phyloP scores from a whole-genome alignment of 1,140 invertebrate genomes.

The Panagrolaimus sp. region DNA sequence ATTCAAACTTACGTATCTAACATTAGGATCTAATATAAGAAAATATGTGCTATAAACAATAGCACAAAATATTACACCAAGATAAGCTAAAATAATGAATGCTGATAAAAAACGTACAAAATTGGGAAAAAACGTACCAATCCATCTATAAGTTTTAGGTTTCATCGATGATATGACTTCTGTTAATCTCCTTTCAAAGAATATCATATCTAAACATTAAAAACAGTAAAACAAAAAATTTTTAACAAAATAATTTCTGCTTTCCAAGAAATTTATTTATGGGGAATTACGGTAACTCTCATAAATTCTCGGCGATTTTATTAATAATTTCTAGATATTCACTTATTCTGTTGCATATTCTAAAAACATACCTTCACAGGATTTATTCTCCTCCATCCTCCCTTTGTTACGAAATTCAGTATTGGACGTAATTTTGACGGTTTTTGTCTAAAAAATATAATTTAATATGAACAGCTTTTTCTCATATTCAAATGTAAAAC shows the following conservation, averaged over 20 bases:
- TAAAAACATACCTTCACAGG: constrained; percentile 14
- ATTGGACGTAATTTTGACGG: no score
- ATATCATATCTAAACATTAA: constrained; percentile 79
- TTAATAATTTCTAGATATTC: no score
- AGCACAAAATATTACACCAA: constrained; percentile 23
- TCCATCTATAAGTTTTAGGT: constrained; percentile 82
- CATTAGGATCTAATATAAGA: constrained; percentile 85
- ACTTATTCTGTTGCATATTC: no score
- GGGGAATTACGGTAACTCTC: no score
- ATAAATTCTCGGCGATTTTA: no score
- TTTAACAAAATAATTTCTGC: not conserved
- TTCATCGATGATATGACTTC: constrained; percentile 90
- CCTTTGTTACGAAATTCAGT: no score
- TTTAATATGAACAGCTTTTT: no score
- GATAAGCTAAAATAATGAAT: constrained; percentile 20
- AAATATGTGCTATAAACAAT: constrained; percentile 27
- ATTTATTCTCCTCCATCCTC: not conserved
- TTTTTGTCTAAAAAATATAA: no score
- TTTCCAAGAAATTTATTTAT: no score
- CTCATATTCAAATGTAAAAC: no score
- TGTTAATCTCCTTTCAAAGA: constrained; percentile 85
- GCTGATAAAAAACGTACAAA: not conserved
- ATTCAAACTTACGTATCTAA: constrained; percentile 65
- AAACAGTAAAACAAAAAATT: not conserved
- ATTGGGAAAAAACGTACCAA: constrained; percentile 66